Base-by-base conservation (phyloP, 2,888 invertebrate species). In the Heliconius ethilla region DNA sequence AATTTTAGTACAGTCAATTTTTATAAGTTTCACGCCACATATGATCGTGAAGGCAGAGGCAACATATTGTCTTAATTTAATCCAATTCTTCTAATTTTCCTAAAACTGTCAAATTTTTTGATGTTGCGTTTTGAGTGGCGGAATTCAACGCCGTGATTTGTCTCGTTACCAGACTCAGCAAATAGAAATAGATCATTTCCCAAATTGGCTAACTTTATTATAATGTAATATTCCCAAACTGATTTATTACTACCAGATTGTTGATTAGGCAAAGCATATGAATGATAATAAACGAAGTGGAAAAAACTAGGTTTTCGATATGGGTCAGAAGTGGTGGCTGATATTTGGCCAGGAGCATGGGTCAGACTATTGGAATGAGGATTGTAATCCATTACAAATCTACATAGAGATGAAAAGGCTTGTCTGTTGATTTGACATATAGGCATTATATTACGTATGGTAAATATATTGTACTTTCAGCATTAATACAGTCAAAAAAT, bases 401-500 rank as follows among this genome's bases (percentile, higher is more conserved):
- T 37, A 67, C 66, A 67, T 67, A 67, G 37, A 67, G 33, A 37
- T 67, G 37, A 67, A 67, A 67, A 37, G 37, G 66, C 37, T 37
- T 67, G 66, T n/a, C n/a, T 22, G 22, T 33, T 10, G 22, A 37
- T 67, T 67, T 67, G 66, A n/a, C n/a, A 66, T 66, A 13, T 67
- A 22, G 37, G 33, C n/a, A 37, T 29, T 33, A 2, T 22, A 51
- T 51, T 22, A 18, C 29, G 3, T 22, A 29, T 33, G 65, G 27
- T 2, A 63, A 62, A 63, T 63, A 51, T 51, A 27, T 5, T 27
- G 15, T 63, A 11, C 25, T 11, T 63, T 63, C 27, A 25, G 13
- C 10, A 59, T n/a, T n/a, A 59, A 59, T n/a, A 59, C n/a, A 2
- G 40, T 2, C 11, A 11, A 40, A 11, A 11, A 40, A 11, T 51